Evolutionary conservation across 2,888 invertebrate genomes (phyloP), one percentile per base, ranked within the genome.

Genomic region (Heliconius aoede): DNA sequence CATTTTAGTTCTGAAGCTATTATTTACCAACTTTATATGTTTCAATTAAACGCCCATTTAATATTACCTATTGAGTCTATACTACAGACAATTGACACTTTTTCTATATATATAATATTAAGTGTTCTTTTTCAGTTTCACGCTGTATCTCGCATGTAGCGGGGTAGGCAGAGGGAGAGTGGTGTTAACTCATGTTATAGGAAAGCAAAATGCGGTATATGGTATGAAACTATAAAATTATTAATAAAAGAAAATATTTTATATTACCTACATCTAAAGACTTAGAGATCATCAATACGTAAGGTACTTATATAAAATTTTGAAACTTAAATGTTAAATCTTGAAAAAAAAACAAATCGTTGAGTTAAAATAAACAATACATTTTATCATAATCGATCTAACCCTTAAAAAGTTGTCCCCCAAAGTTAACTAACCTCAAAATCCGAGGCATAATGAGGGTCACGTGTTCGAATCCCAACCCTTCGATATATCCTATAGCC

Each of bases 381-480:
- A 0, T 26, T 2, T 26, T 60, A 60, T 60, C 26, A 26, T 15
- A 60, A 58, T 58, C 58, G 58, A 58, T 60, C 26, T 24, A 15
- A 60, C 15, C 26, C 15, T 60, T 55, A 60, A 60, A 24, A 28
- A 60, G 24, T 15, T 15, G 15, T 60, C 60, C 60, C 60, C 60
- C 7, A 60, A 60, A 60, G 26, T 26, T 26, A 60, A 60, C 24
- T 60, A 60, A 60, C 60, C 26, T 60, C 60, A 60, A 60, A 60
- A 60, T 60, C 15, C 5, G 3, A 60, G 28, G 26, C 60, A 26
- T 60, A 60, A 60, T 26, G 60, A 60, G 60, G 60, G 60, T 28
- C 60, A 60, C 26, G 60, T 60, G 26, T 60, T 60, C 60, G 15
- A 26, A 26, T 60, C 60, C 60, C 60, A 60, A 15, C 60, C 60